Evolutionary conservation across 2,888 invertebrate genomes (phyloP).

Genomic region (Hipparchia semele): DNA sequence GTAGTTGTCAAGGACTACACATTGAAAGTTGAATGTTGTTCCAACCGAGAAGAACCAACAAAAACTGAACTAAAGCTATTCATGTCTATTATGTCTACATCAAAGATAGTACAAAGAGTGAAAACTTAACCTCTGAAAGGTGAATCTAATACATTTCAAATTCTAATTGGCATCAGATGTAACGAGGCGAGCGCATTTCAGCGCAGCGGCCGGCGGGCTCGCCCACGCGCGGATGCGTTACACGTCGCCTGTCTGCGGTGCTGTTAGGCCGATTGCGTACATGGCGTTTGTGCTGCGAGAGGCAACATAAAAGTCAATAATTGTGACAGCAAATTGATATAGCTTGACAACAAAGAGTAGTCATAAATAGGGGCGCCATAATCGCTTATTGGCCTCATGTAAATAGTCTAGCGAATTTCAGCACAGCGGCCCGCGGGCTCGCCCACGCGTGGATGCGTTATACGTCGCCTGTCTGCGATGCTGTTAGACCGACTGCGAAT

Average conservation of each 20-base stretch:
- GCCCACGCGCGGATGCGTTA: slow-evolving; percentile 73
- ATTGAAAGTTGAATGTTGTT: no score
- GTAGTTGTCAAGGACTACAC: no score
- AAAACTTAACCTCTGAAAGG: slow-evolving; percentile 16
- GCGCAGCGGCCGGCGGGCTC: slow-evolving; percentile 55
- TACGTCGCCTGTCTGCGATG: no score
- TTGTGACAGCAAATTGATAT: neutral
- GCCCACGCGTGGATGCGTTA: no score
- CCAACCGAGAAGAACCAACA: no score
- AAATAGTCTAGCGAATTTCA: no score
- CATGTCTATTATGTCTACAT: neutral
- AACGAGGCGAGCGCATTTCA: slow-evolving; percentile 34
- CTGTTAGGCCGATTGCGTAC: slow-evolving; percentile 45
- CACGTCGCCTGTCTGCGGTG: slow-evolving; percentile 68
- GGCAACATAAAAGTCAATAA: neutral
- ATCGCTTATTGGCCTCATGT: no score
- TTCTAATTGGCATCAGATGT: slow-evolving; percentile 41
- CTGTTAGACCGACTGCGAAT: no score
- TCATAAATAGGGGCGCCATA: no score
- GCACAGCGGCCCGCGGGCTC: no score
- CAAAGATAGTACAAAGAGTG: slow-evolving; percentile 5
- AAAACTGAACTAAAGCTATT: no score
- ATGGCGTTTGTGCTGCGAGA: neutral
- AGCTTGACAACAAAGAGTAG: no score
- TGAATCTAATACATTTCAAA: slow-evolving; percentile 34